These are phyloP conservation scores for Calameuta pallipes DNA, from an alignment of 2,888 invertebrate genomes.

Conservation along the genomic window DNA sequence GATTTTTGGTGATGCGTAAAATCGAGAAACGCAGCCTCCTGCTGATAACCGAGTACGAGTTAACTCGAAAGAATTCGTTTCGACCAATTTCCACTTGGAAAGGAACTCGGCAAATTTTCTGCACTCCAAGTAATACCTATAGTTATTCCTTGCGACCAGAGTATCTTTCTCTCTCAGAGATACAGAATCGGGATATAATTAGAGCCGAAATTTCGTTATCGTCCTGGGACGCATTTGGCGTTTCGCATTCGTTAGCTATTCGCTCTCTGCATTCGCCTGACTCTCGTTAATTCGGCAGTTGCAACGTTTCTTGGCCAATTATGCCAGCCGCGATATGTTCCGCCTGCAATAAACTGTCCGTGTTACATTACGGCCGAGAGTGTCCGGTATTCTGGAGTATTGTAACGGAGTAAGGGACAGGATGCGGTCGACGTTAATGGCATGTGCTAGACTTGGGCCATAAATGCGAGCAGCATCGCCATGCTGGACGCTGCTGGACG, in stretches of 20 bases:
- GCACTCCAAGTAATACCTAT: too few species aligned
- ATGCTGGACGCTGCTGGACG: slow-evolving; percentile 14
- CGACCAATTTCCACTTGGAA: too few species aligned
- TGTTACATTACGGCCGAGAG: slow-evolving; percentile 37
- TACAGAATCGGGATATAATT: too few species aligned
- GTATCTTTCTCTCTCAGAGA: too few species aligned
- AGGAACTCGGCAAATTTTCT: too few species aligned
- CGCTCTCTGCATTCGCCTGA: background rate
- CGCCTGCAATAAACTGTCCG: slow-evolving; percentile 36
- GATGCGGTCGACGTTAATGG: slow-evolving; percentile 51
- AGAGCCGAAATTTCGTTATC: too few species aligned
- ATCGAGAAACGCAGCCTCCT: too few species aligned
- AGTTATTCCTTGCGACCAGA: too few species aligned
- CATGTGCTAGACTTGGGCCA: slow-evolving; percentile 35
- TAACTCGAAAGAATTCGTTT: too few species aligned
- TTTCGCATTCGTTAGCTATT: background rate
- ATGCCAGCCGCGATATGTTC: background rate
- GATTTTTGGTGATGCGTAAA: too few species aligned
- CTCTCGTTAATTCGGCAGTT: slow-evolving; percentile 12
- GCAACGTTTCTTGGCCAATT: background rate
- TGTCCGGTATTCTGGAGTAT: slow-evolving; percentile 40
- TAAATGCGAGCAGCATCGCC: slow-evolving; percentile 31
- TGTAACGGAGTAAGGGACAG: slow-evolving; percentile 41
- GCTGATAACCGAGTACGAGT: too few species aligned
- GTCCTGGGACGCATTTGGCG: too few species aligned